Evolutionary conservation across 2,113 vertebrate genomes (phyloP).

Genomic region (Micronycteris hirsuta): DNA sequence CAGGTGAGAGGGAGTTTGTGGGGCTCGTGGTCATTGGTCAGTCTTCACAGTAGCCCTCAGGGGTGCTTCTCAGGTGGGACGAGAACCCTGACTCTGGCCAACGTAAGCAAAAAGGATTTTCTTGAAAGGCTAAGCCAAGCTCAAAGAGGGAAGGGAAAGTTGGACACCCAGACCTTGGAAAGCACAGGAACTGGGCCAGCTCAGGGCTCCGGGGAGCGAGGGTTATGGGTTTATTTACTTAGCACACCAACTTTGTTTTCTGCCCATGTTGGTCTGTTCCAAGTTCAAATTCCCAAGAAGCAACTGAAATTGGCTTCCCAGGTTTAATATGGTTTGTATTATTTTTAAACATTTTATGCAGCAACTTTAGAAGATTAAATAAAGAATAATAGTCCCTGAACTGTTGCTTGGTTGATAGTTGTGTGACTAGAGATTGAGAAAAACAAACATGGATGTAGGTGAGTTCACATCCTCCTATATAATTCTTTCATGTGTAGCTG

Average conservation of each 20-base stretch:
- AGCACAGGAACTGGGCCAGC: neutral
- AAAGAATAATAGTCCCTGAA: neutral
- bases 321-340: neutral
- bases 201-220: too few relatives aligned
- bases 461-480: neutral
- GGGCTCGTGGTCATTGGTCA: too few relatives aligned
- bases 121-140: neutral
- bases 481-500: neutral
- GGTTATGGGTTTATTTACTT: neutral
- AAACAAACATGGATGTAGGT: neutral
- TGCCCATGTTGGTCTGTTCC: neutral
- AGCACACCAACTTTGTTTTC: neutral
- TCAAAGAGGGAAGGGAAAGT: neutral
- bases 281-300: neutral
- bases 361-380: neutral
- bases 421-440: neutral
- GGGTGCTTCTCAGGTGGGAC: accelerated
- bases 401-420: neutral
- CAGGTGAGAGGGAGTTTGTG: neutral
- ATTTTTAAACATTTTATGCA: neutral
- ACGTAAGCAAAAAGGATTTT: neutral
- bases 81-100: neutral
- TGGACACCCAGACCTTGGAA: neutral
- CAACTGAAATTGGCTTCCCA: neutral
- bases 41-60: too few relatives aligned